Conservation (phyloP, 2,888 invertebrate genomes). For the Punctoribates punctum region DNA sequence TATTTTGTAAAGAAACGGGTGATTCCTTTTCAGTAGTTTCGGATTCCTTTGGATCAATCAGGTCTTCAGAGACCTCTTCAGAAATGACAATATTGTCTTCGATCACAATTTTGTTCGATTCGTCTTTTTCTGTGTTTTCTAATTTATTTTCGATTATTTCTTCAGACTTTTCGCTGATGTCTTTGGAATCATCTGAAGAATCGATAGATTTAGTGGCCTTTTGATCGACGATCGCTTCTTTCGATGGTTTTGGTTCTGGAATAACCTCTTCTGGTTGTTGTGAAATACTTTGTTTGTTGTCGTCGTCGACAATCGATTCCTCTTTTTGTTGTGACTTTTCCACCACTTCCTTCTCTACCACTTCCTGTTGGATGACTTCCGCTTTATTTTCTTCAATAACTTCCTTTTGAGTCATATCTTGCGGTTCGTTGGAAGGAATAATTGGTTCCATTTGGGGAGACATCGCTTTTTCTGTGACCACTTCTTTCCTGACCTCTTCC, state of each 20-base stretch:
- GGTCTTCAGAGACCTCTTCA: background rate
- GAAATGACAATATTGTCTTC: background rate
- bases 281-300: background rate
- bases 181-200: conserved; percentile 3
- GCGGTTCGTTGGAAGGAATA: background rate
- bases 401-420: background rate
- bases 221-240: background rate
- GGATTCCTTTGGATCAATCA: conserved; percentile 1
- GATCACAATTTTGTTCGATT: background rate
- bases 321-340: no score
- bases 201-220: background rate
- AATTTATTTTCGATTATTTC: background rate
- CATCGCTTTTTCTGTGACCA: background rate
- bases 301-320: background rate
- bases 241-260: background rate
- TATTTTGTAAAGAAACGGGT: background rate
- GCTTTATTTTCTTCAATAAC: background rate
- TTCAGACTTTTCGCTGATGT: conserved; percentile 23
- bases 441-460: no score
- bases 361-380: background rate
- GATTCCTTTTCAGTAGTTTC: conserved; percentile 27
- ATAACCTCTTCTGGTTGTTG: background rate
- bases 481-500: background rate
- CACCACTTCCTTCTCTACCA: background rate
- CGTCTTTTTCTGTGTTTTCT: background rate